phyloP scores from a whole-genome alignment of 2,797 vertebrate species.

The Tokudaia muenninki region DNA sequence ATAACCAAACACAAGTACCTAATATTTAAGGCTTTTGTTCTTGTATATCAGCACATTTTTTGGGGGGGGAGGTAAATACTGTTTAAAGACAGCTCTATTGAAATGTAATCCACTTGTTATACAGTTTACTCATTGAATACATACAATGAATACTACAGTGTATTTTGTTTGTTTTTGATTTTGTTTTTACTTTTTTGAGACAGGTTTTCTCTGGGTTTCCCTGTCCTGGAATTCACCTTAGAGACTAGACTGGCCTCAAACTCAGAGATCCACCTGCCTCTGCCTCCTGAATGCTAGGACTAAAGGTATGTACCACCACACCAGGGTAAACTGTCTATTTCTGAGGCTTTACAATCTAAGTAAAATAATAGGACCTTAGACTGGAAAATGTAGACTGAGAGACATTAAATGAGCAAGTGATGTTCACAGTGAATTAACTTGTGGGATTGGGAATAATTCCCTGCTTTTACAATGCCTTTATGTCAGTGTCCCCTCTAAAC shows the following conservation, averaged over 20 bases:
- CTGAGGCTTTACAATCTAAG: background rate
- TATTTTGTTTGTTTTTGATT: background rate
- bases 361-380: slow-evolving; percentile 3
- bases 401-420: background rate
- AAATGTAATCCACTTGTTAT: background rate
- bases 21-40: background rate
- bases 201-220: background rate
- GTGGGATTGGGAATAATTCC: background rate
- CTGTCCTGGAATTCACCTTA: background rate
- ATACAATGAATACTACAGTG: background rate
- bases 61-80: too few species aligned
- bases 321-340: background rate
- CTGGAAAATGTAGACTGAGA: slow-evolving; percentile 15
- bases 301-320: background rate
- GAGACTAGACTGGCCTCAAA: background rate
- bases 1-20: background rate
- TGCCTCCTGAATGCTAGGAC: background rate
- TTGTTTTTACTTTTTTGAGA: background rate
- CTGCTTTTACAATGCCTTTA: background rate
- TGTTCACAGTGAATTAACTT: slow-evolving; percentile 13
- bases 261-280: background rate
- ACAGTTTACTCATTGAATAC: background rate
- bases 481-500: background rate
- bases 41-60: background rate
- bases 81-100: background rate